Evolutionary conservation across 2,797 vertebrate genomes (phyloP), one percentile per base, ranked within the genome.

Genomic region (Clarias fuscus): DNA sequence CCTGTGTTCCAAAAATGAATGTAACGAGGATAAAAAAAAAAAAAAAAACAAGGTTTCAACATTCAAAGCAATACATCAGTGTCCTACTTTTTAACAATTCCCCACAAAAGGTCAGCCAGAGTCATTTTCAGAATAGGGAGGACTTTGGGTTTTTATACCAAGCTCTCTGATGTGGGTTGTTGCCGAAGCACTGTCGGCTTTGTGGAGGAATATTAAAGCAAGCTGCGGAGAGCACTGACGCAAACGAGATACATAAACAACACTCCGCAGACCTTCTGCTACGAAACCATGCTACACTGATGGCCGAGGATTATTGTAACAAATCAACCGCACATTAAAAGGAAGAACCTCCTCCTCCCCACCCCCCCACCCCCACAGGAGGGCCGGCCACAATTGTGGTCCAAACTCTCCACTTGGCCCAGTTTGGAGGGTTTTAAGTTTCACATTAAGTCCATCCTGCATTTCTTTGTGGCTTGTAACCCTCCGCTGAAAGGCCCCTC

Each of bases 401-500:
- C 40, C 65, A 56, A 78, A 78, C 84, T 88, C 84, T 87, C 82
- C 73, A 67, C 72, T 86, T 83, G 86, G 86, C 85, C 83, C n/a
- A 56, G 65, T 86, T 88, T 86, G 58, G 75, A 56, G 82, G 75
- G 89, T 89, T 88, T 90, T 86, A 83, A 84, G 82, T 90, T 90
- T 88, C 86, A 85, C 71, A 80, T 88, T 83, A 84, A 86, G 82
- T 89, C 84, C 72, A 58, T 62, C 85, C 27, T 22, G 65, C 81
- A 77, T 86, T 85, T 87, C 84, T 85, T 71, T 68, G 62, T 79
- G 85, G 85, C 78, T 84, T 88, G 56, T 83, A 89, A 83, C 78
- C 73, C 73, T 72, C 62, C 2, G 24, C 77, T 84, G 78, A 88
- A 86, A 37, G 71, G 78, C 75, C 84, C 68, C 75, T 88, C 78